Percentiles rank a stretch among this genome's conserved stretches.
These are phyloP conservation scores for Phenganax subtilis DNA, from an alignment of 92 coral and sea anemone species.

Conservation along the genomic window DNA sequence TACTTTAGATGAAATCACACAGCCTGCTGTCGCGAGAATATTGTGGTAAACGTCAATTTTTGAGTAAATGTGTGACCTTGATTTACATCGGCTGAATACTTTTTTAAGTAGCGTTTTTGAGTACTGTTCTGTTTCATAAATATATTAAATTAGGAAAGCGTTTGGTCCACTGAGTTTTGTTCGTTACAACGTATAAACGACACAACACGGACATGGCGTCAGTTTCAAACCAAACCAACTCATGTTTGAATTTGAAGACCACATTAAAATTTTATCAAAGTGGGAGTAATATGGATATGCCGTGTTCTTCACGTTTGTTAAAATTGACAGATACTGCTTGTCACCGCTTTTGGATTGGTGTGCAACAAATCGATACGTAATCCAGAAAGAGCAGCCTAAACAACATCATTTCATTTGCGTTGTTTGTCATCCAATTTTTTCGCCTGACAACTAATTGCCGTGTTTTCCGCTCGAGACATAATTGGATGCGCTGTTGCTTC, in stretches of 20 bases:
- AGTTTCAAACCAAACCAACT: background rate
- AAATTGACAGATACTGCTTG: conserved; percentile 1
- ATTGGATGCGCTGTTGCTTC: background rate
- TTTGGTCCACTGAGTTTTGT: background rate
- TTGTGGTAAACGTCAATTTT: background rate
- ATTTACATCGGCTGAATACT: background rate
- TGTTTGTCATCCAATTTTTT: background rate
- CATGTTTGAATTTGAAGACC: background rate
- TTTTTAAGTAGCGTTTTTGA: conserved; percentile 12
- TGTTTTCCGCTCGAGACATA: conserved; percentile 7
- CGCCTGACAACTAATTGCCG: background rate
- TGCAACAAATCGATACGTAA: background rate
- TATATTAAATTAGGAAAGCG: background rate
- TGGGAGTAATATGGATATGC: conserved; percentile 3
- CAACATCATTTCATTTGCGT: background rate
- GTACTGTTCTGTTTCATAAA: background rate
- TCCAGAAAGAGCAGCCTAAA: background rate
- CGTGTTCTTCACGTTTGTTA: background rate
- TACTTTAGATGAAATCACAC: background rate
- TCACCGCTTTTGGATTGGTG: background rate
- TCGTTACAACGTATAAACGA: conserved; percentile 9
- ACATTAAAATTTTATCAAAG: conserved; percentile 31
- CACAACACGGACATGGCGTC: background rate
- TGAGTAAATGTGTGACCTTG: conserved; percentile 7
- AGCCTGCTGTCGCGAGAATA: background rate